These are phyloP conservation scores for Periophthalmus modestus DNA, from an alignment of 2,113 vertebrate genomes.

Conservation along the genomic window DNA sequence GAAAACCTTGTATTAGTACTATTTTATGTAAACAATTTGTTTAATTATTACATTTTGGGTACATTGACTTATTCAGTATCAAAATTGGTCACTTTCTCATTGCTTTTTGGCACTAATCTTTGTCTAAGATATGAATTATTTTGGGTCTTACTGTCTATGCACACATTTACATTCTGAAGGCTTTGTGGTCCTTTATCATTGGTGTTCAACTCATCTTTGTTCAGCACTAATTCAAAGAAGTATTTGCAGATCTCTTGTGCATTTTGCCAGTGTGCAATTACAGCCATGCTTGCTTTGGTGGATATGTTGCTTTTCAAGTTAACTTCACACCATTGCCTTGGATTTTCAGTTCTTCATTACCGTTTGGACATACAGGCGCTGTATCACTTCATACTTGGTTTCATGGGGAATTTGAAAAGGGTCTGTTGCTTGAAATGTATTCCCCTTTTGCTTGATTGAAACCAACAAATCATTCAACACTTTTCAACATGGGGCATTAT, in stretches of 20 bases:
- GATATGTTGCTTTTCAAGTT: conserved; percentile 56
- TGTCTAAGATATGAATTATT: neutral
- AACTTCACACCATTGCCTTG: conserved; percentile 58
- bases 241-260: conserved; percentile 62
- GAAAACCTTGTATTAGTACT: neutral
- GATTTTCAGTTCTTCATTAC: conserved; percentile 56
- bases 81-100: neutral
- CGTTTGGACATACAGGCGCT: conserved; percentile 15
- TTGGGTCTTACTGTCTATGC: conserved; percentile 6
- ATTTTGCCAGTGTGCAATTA: conserved; percentile 51
- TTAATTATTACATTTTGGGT: too few relatives aligned
- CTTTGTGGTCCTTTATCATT: conserved; percentile 72
- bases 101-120: neutral
- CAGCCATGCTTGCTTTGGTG: conserved; percentile 56
- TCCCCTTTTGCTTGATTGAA: conserved; percentile 73
- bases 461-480: conserved; percentile 66
- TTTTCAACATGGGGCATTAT: conserved; percentile 60
- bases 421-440: conserved; percentile 63
- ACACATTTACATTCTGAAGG: conserved; percentile 44
- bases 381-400: conserved; percentile 69
- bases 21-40: neutral
- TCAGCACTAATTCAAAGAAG: conserved; percentile 72
- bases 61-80: too few relatives aligned
- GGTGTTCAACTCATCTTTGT: conserved; percentile 58
- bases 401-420: conserved; percentile 66